Evolutionary conservation across 2,113 vertebrate genomes (phyloP).

Genomic region (Rhodinocichla rosea): DNA sequence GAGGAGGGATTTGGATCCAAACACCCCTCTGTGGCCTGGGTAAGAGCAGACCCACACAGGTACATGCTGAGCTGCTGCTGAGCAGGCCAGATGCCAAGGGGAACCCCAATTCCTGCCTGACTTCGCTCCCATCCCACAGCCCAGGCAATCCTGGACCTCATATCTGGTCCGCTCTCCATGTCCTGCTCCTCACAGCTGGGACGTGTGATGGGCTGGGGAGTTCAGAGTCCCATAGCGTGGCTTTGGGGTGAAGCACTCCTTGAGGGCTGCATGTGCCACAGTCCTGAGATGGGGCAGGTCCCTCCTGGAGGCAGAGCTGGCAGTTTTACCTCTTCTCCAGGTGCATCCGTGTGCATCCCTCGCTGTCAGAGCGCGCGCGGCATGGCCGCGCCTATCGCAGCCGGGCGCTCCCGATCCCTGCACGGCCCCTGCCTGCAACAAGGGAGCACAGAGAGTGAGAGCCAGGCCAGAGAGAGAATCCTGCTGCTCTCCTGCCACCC

Average conservation of each 20-base stretch:
- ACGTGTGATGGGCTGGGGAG: fast-evolving
- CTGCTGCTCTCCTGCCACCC: neutral
- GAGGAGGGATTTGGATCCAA: neutral
- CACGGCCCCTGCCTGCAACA: neutral
- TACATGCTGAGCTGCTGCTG: neutral
- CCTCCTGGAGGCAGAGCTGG: neutral
- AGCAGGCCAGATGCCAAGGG: neutral
- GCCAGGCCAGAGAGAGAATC: neutral
- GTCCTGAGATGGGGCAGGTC: neutral
- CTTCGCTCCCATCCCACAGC: neutral
- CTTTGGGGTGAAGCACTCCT: neutral
- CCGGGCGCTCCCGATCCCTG: neutral
- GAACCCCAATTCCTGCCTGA: neutral
- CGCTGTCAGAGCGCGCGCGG: neutral
- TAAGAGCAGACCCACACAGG: fast-evolving
- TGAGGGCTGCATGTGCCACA: neutral
- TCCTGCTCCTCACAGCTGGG: neutral
- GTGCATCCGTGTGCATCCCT: neutral
- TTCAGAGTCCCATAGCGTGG: neutral
- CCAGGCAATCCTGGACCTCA: neutral
- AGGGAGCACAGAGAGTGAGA: neutral
- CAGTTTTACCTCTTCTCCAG: constrained; percentile 18
- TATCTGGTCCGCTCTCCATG: fast-evolving
- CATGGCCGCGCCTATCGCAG: neutral
- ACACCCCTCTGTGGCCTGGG: neutral